A percentile compares a stretch with the other conserved stretches of the same genome.
Conservation (phyloP, 2,797 vertebrate species). For the Pseudotriccus pelzelni region DNA sequence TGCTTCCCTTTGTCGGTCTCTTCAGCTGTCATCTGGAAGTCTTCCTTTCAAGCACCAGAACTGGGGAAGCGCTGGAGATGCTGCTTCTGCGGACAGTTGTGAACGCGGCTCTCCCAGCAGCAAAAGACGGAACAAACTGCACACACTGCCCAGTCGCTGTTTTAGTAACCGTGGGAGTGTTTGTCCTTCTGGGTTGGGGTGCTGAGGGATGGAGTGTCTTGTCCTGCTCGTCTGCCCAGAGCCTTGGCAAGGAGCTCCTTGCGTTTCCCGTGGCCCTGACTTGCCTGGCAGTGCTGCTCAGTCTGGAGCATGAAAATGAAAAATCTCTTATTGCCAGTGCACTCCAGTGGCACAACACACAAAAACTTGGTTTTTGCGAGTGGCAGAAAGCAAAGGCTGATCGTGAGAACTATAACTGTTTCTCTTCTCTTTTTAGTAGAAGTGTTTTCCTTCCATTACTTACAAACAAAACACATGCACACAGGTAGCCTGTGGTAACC, state of each 20-base stretch:
- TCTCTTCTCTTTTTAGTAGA: background rate
- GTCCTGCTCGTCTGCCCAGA: background rate
- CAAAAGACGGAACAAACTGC: background rate
- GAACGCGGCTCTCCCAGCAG: background rate
- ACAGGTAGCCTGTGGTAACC: background rate
- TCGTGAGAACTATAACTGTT: background rate
- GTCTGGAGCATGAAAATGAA: background rate
- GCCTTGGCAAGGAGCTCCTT: background rate
- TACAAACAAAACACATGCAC: background rate
- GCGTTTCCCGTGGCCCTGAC: background rate
- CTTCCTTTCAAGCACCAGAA: background rate
- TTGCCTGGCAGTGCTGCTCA: background rate
- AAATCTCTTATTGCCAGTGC: background rate
- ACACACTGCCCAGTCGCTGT: background rate
- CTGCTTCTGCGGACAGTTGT: background rate
- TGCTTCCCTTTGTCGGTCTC: background rate
- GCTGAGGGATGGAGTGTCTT: fast-evolving
- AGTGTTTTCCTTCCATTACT: background rate
- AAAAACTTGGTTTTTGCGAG: background rate
- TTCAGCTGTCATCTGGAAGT: background rate
- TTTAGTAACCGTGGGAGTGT: background rate
- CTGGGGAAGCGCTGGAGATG: background rate
- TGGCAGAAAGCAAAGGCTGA: background rate
- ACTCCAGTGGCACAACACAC: background rate
- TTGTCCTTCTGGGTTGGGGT: background rate